Evolutionary conservation across 1,140 invertebrate genomes (phyloP), one percentile per base, ranked within the genome.

Genomic region (Alviniconcha marisindica): DNA sequence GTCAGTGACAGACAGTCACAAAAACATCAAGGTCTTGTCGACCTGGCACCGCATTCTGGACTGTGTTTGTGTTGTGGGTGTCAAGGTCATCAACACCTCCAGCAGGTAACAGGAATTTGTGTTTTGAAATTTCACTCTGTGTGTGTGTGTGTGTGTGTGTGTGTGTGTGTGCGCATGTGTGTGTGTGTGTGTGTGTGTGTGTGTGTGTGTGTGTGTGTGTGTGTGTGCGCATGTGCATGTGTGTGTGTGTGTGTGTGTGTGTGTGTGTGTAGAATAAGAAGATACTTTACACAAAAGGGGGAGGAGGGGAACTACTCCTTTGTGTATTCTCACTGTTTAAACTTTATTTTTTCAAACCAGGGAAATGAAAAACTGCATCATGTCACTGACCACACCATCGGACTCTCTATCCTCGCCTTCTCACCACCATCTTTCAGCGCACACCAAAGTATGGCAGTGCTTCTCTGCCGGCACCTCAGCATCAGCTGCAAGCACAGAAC

Each of bases 1-100:
- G 28, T 33, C 24, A 14, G n/a, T 18, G 51, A 28, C 24, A 33
- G 38, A 78, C 5, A 38, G 31, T 48, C n/a, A 33, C 63, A 5
- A 1, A n/a, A n/a, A 77, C 24, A 38, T 78, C 36, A 38, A 60
- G 28, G 44, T 78, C 15, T 5, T 21, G 48, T 1, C 31, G 1
- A 21, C 38, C 51, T 78, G 77, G 77, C 77, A 78, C 40, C 51
- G 51, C 7, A 4, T 54, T n/a, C 15, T 78, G 14, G 77, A 78
- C 48, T 24, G 51, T 51, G 10, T 24, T 28, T 78, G 77, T 78
- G 48, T 78, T 21, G 77, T 78, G 15, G 77, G 77, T 33, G 51
- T 78, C 2, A 15, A 31, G 38, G 21, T 78, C 5, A 31, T 60
- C 51, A 78, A 78, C 77, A 56, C 5, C 15, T 78, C 77, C 15